Evolutionary conservation across 2,888 invertebrate genomes (phyloP), one percentile per base, ranked within the genome.

Genomic region (Orthonevra nobilis): DNA sequence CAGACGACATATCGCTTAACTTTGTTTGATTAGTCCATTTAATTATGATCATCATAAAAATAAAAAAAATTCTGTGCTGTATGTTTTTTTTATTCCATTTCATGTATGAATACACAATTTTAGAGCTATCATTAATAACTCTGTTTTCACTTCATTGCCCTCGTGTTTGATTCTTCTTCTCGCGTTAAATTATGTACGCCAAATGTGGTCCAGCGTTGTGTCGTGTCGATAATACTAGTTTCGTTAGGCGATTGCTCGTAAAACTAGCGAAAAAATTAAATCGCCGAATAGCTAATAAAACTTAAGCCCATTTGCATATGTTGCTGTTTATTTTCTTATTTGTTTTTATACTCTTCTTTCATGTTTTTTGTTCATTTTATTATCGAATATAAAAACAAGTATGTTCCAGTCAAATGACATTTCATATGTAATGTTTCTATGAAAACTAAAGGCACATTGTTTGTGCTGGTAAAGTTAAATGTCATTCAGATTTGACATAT

Each of bases 11-110:
- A 38, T 48, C 40, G 42, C n/a, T n/a, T 63, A 32, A 42, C 56
- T 69, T 44, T 58, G 63, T 42, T 75, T 50, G 63, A 75, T 75
- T 70, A 63, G 56, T 30, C 36, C 56, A 75, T 69, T 75, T 56
- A 61, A 61, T 75, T 69, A 75, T 75, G 69, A 75, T 50, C 75
- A 69, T 56, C 56, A 50, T 63, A 56, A 56, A n/a, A n/a, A n/a
- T n/a, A n/a, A n/a, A n/a, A 63, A 61, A 69, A 64, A 64, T 17
- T 34, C 10, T 23, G 20, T 48, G 28, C n/a, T 60, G 42, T 58
- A 46, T 32, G 32, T n/a, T n/a, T n/a, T n/a, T n/a, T n/a, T n/a
- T n/a, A n/a, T n/a, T n/a, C n/a, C n/a, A n/a, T n/a, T n/a, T n/a
- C n/a, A n/a, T n/a, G n/a, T n/a, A n/a, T 68, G 32, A 44, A 52